A percentile compares a stretch with the other conserved stretches of the same genome.
These are phyloP conservation scores for Bujurquina vittata DNA, from an alignment of 2,113 vertebrate genomes.

Conservation along the genomic window DNA sequence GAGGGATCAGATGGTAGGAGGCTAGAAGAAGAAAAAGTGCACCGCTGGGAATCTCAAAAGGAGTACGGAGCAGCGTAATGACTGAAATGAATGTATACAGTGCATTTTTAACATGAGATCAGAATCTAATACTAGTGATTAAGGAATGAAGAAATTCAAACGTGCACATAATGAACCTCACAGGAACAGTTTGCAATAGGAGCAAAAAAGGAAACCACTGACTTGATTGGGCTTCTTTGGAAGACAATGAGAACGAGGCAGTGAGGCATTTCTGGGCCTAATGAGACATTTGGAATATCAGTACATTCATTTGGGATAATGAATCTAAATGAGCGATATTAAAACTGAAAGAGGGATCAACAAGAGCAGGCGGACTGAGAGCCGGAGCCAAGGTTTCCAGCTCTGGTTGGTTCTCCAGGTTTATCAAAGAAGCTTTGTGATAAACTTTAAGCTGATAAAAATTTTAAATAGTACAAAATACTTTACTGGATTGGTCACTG, in stretches of 20 bases:
- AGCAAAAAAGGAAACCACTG: conserved; percentile 41
- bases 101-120: neutral
- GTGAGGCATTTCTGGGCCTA: conserved; percentile 54
- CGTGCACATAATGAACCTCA: conserved; percentile 29
- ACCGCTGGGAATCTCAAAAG: conserved; percentile 17
- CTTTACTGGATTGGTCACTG: neutral
- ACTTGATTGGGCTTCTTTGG: conserved; percentile 37
- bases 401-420: neutral
- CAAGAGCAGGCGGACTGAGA: conserved; percentile 18
- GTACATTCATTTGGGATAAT: conserved; percentile 34
- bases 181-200: conserved; percentile 32
- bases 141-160: neutral
- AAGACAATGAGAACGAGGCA: conserved; percentile 54
- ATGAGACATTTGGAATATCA: conserved; percentile 62
- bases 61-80: neutral
- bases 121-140: neutral
- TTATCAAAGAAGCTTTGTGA: conserved; percentile 30
- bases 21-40: neutral
- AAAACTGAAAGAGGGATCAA: conserved; percentile 40
- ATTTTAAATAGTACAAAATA: neutral
- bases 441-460: neutral
- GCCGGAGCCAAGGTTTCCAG: neutral
- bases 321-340: conserved; percentile 67
- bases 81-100: conserved; percentile 13
- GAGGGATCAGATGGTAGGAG: conserved; percentile 28